Conservation (phyloP, 2,113 vertebrate species). For the Sinosuthora webbiana region DNA sequence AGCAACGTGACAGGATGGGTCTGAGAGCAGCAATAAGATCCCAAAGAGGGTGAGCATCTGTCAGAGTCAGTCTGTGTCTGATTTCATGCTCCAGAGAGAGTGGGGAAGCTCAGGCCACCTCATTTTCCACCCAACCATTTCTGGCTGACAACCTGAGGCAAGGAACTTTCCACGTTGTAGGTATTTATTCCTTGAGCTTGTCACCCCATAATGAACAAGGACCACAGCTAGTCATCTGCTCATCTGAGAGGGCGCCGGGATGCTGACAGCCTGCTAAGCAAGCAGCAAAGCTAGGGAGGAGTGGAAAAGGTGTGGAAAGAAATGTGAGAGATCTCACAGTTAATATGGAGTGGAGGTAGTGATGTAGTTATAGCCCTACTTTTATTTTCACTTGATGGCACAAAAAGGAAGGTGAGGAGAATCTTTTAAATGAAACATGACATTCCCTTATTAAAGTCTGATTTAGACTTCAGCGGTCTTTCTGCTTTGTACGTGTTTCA, state of each 20-base stretch:
- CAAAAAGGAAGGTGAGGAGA: conserved; percentile 60
- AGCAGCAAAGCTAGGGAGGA: background rate
- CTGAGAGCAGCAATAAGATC: background rate
- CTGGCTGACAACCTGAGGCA: background rate
- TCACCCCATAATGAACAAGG: conserved; percentile 53
- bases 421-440: conserved; percentile 72
- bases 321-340: conserved; percentile 56
- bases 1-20: background rate
- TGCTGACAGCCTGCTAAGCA: conserved; percentile 41
- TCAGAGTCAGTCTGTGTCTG: conserved; percentile 30
- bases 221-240: conserved; percentile 32
- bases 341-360: conserved; percentile 58
- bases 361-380: conserved; percentile 58
- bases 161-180: background rate
- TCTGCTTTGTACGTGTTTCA: background rate
- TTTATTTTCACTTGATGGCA: conserved; percentile 69
- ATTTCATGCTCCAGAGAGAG: conserved; percentile 10
- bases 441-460: conserved; percentile 71
- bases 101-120: background rate
- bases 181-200: conserved; percentile 47
- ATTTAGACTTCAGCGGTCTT: conserved; percentile 57
- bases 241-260: background rate
- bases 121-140: conserved; percentile 35
- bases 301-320: conserved; percentile 51
- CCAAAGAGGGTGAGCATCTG: background rate